Conservation (phyloP, 2,888 invertebrate species). For the Thymelicus sylvestris region DNA sequence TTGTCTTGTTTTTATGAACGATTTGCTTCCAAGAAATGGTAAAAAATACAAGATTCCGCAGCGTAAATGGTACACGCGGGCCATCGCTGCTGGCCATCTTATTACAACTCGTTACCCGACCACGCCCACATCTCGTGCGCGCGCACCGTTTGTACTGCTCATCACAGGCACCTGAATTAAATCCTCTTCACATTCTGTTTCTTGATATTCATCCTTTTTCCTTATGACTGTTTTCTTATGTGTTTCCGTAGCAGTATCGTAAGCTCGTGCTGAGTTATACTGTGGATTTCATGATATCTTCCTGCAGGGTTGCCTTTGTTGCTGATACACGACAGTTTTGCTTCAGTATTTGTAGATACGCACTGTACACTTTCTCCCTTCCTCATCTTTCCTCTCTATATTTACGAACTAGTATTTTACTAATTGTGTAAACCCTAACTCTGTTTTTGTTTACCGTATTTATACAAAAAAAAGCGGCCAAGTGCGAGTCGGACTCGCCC, state of each 20-base stretch:
- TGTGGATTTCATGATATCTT: no score
- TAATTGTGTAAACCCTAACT: no score
- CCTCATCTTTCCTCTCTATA: no score
- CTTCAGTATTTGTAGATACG: no score
- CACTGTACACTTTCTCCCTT: no score
- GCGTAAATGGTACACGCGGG: conserved; percentile 9
- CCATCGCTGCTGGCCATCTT: conserved; percentile 18
- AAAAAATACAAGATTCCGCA: conserved; percentile 4
- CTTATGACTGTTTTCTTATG: neutral
- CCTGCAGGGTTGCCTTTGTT: no score
- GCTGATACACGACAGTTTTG: no score
- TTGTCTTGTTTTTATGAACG: neutral
- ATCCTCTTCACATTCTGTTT: neutral
- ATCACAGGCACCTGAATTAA: neutral
- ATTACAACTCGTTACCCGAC: conserved; percentile 37
- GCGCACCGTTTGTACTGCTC: conserved; percentile 40
- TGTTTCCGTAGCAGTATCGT: neutral
- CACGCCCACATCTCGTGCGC: conserved; percentile 44
- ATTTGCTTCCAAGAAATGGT: conserved; percentile 7
- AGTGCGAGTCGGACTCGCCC: no score
- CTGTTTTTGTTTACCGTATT: no score
- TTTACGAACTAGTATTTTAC: no score
- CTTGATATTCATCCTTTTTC: neutral
- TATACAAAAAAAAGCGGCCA: no score
- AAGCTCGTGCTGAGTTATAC: no score